Conservation (phyloP, 1,140 invertebrate species). For the Hycleus cichorii region DNA sequence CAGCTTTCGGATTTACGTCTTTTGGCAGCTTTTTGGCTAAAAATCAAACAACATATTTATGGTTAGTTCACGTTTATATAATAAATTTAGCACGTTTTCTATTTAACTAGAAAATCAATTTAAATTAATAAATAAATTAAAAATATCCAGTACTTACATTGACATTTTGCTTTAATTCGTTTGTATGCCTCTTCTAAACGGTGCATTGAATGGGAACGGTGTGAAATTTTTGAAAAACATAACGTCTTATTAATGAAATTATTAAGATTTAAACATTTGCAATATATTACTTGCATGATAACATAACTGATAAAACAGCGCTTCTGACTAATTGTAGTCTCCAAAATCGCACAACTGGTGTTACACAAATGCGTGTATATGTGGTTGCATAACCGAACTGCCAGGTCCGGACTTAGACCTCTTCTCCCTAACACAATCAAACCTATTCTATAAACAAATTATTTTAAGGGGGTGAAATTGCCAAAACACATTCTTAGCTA, state of each 20-base stretch:
- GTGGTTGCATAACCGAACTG: too few relatives aligned
- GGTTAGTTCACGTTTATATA: not conserved
- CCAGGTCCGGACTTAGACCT: too few relatives aligned
- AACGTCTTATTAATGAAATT: too few relatives aligned
- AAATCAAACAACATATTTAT: constrained; percentile 27
- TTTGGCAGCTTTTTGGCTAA: constrained; percentile 79
- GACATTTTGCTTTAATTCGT: constrained; percentile 42
- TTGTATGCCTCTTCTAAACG: constrained; percentile 40
- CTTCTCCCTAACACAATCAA: too few relatives aligned
- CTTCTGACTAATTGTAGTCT: not conserved
- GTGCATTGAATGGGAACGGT: constrained; percentile 17
- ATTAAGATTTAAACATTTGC: too few relatives aligned
- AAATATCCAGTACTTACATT: constrained; percentile 40
- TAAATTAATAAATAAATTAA: not conserved
- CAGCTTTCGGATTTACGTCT: constrained; percentile 75
- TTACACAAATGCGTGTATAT: too few relatives aligned
- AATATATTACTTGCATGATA: constrained; percentile 14
- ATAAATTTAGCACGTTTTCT: not conserved
- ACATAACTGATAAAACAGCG: constrained; percentile 13
- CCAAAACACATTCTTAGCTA: too few relatives aligned
- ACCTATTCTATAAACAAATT: too few relatives aligned
- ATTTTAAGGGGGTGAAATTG: too few relatives aligned
- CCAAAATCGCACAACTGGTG: too few relatives aligned
- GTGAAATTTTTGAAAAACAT: too few relatives aligned
- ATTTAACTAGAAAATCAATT: not conserved